phyloP scores from a whole-genome alignment of 2,113 vertebrate species.

The Cacatua alba region DNA sequence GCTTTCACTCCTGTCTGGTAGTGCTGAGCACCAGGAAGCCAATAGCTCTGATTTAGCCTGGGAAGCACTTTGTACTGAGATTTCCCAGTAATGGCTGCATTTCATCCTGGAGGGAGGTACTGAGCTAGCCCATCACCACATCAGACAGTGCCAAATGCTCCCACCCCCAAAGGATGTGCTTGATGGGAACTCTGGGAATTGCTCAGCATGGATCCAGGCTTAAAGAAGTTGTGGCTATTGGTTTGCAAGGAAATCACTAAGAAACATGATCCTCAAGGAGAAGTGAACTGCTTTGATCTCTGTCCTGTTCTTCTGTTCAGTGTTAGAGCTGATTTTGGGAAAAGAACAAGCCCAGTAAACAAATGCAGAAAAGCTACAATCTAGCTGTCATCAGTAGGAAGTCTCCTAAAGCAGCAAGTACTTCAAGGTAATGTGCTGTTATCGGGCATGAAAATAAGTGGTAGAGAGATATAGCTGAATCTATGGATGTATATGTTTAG shows the following conservation, averaged over 20 bases:
- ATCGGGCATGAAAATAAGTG: not conserved
- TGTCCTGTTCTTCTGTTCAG: not conserved
- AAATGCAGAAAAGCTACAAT: not conserved
- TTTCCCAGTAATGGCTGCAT: not conserved
- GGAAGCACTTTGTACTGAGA: not conserved
- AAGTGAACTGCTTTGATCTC: constrained; percentile 18
- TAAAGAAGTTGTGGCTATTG: not conserved
- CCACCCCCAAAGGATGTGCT: not conserved
- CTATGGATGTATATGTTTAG: not conserved
- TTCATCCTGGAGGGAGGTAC: not conserved
- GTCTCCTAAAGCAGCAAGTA: not conserved
- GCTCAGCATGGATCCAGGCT: not conserved
- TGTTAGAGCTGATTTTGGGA: not conserved
- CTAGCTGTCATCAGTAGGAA: not conserved
- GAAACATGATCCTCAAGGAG: constrained; percentile 21
- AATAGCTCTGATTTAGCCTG: not conserved
- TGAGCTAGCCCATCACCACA: not conserved
- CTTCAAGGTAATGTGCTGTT: not conserved
- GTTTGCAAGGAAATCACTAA: constrained; percentile 28
- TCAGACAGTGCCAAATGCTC: not conserved
- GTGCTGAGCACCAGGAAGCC: not conserved
- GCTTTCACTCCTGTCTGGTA: not conserved
- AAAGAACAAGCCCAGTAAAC: not conserved
- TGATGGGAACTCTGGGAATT: not conserved
- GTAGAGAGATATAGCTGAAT: not conserved